Percentiles rank a stretch among this genome's conserved stretches.
phyloP scores from a whole-genome alignment of 2,113 vertebrate species.

The Polypterus bichir region DNA sequence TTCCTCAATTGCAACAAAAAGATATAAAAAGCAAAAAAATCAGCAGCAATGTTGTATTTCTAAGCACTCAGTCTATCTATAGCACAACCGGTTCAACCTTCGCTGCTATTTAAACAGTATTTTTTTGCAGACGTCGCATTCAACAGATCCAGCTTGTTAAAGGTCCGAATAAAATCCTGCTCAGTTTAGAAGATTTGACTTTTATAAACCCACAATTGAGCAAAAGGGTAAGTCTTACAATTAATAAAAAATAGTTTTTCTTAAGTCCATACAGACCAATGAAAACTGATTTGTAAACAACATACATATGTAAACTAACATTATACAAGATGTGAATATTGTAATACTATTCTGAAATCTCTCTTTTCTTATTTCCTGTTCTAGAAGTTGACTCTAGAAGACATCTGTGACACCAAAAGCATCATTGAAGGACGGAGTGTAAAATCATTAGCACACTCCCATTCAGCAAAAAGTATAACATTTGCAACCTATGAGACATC shows the following conservation, averaged over 20 bases:
- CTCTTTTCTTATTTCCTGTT: constrained; percentile 9
- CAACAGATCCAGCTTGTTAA: constrained; percentile 72
- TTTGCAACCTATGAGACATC: constrained; percentile 52
- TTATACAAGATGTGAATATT: too few relatives aligned
- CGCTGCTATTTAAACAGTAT: not conserved
- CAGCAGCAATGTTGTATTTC: not conserved
- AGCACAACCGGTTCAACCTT: not conserved
- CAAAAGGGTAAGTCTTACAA: constrained; percentile 48
- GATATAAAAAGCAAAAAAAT: not conserved
- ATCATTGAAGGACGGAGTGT: constrained; percentile 40
- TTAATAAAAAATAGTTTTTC: too few relatives aligned
- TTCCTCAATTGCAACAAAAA: not conserved
- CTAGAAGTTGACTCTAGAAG: constrained; percentile 67
- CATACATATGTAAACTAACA: too few relatives aligned
- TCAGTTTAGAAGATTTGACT: constrained; percentile 68
- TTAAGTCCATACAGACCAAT: too few relatives aligned
- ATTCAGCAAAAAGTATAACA: constrained; percentile 56
- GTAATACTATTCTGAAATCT: not conserved
- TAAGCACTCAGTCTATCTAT: not conserved
- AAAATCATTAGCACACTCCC: constrained; percentile 36
- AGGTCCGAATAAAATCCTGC: constrained; percentile 69
- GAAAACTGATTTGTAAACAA: too few relatives aligned
- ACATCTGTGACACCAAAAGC: constrained; percentile 55
- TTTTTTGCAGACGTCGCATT: constrained; percentile 49
- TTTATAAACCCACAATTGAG: constrained; percentile 76